Conservation (phyloP, 2,888 invertebrate species). For the Aquatica leii region DNA sequence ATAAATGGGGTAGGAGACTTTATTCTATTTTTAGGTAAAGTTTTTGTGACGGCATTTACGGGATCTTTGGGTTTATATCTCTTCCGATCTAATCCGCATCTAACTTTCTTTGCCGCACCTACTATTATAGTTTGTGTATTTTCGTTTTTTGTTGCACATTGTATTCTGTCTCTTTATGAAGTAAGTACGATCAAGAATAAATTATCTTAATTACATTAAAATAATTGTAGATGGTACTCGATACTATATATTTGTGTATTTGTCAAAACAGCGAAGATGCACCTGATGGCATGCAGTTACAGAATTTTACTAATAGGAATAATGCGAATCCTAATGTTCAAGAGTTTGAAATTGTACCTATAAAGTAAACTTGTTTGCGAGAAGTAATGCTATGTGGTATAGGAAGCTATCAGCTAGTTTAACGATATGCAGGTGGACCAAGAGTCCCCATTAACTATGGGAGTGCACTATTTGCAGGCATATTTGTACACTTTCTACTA, state of each 20-base stretch:
- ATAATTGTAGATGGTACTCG: slow-evolving; percentile 84
- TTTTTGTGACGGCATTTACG: slow-evolving; percentile 83
- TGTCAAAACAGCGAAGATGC: slow-evolving; percentile 88
- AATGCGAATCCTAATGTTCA: slow-evolving; percentile 23
- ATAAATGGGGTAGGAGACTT: slow-evolving; percentile 94
- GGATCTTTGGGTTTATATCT: slow-evolving; percentile 80
- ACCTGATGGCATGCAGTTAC: slow-evolving; percentile 83
- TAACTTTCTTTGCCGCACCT: slow-evolving; percentile 87
- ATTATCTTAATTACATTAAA: background rate
- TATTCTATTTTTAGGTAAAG: slow-evolving; percentile 88
- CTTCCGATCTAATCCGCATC: slow-evolving; percentile 74
- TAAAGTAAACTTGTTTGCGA: slow-evolving; percentile 21
- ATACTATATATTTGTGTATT: slow-evolving; percentile 92
- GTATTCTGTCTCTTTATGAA: slow-evolving; percentile 92
- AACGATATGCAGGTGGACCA: background rate
- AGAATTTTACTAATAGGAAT: slow-evolving; percentile 57
- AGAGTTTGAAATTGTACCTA: slow-evolving; percentile 26
- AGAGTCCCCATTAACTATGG: too few species aligned
- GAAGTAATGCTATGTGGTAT: background rate
- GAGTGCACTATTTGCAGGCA: too few species aligned
- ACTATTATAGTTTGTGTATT: slow-evolving; percentile 85
- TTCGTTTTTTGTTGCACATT: slow-evolving; percentile 92
- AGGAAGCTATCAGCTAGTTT: background rate
- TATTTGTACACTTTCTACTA: too few species aligned
- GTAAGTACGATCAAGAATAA: slow-evolving; percentile 68